Conservation (phyloP, 1,140 invertebrate species). For the Sitobion miscanthi region DNA sequence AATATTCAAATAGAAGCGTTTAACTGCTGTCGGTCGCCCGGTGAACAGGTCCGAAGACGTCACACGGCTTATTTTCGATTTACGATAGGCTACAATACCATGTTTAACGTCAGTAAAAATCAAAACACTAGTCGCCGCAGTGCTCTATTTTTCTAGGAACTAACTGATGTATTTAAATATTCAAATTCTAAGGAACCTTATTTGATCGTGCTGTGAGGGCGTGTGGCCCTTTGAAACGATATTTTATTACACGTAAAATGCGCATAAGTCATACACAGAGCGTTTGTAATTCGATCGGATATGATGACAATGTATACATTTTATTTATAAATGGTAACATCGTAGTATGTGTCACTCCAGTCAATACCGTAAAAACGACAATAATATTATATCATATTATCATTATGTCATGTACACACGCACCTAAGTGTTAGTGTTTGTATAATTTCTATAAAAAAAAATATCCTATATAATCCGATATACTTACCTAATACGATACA, state of each 20-base stretch:
- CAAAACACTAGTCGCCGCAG: neutral
- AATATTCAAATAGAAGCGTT: neutral
- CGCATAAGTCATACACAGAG: neutral
- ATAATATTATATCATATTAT: neutral
- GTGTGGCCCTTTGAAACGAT: neutral
- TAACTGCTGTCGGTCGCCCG: neutral
- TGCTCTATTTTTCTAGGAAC: neutral
- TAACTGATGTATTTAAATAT: neutral
- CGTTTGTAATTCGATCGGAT: neutral
- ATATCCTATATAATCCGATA: neutral
- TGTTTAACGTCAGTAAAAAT: neutral
- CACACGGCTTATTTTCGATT: neutral
- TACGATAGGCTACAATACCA: neutral
- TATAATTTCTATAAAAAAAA: neutral
- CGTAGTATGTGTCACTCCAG: neutral
- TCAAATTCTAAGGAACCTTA: neutral
- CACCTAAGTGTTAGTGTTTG: neutral
- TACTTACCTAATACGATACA: neutral
- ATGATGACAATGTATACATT: neutral
- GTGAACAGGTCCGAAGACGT: neutral
- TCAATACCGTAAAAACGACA: neutral
- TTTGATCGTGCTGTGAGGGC: neutral
- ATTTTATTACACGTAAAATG: neutral
- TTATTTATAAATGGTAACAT: constrained; percentile 10
- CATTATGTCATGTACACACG: neutral